Base-by-base conservation (phyloP, 2,888 invertebrate genomes). In the Helobdella robusta region DNA sequence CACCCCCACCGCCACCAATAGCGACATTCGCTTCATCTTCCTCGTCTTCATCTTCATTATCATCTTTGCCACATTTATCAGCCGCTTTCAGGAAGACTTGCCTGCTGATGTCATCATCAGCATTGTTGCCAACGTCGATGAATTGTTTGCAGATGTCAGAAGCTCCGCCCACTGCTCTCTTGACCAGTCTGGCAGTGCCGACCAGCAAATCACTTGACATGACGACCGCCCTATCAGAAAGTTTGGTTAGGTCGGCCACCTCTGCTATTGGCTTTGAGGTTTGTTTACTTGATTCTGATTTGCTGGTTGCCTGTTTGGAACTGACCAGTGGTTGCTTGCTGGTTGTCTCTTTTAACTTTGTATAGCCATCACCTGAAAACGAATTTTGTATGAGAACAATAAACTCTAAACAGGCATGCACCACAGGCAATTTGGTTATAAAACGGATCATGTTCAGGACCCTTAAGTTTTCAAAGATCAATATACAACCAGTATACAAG, bases 121-220 rank as follows among this genome's bases (percentile, higher is more conserved):
- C n/a, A n/a, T n/a, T n/a, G 25, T 66, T 68, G 65, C 76, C 77
- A 30, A 74, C 76, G 68, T 79, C 78, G 30, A 85, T 83, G 58
- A 89, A 79, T 76, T 88, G 88, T 73, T 87, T 87, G 74, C 88
- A 89, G 59, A 62, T 64, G 32, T 67, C 66, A 36, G 65, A 60
- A 15, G 64, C 64, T 25, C 65, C 83, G 75, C 87, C 73, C 36
- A 76, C 69, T 3, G 76, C 77, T 30, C 75, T 73, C 67, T 75
- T 73, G 35, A 75, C 71, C 56, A 73, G 63, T 3, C 73, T 67
- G 6, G 72, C 70, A 20, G 73, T 70, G 2, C 65, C 70, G 8
- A 68, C 70, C 66, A 72, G 72, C 54, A 74, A 65, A 59, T 73
- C 74, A 59, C 73, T 72, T n/a, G 73, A 70, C 58, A 71, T 71